phyloP scores from a whole-genome alignment of 2,888 invertebrate genomes.

The Mythimna loreyi region DNA sequence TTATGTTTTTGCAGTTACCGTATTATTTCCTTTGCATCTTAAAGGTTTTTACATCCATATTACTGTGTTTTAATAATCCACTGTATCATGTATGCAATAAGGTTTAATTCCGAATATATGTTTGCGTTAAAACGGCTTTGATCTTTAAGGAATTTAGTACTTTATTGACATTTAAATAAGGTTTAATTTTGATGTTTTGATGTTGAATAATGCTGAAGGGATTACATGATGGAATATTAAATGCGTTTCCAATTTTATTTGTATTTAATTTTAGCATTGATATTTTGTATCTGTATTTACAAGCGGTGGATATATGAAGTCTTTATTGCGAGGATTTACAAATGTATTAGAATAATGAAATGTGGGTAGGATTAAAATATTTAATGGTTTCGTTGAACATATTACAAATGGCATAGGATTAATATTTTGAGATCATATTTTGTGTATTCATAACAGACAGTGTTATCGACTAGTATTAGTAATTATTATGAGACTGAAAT shows the following conservation, averaged over 20 bases:
- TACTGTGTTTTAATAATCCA: constrained; percentile 18
- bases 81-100: constrained; percentile 32
- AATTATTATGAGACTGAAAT: background rate
- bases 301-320: constrained; percentile 12
- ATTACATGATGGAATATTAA: constrained; percentile 57
- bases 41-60: constrained; percentile 5
- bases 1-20: constrained; percentile 47
- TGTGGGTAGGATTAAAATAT: constrained; percentile 22
- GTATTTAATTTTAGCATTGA: constrained; percentile 57
- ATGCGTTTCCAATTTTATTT: constrained; percentile 60
- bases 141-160: constrained; percentile 14
- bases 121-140: constrained; percentile 12
- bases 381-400: constrained; percentile 20
- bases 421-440: constrained; percentile 17
- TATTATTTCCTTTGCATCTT: background rate
- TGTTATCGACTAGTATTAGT: constrained; percentile 7
- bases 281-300: constrained; percentile 52
- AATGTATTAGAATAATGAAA: constrained; percentile 42
- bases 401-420: constrained; percentile 9
- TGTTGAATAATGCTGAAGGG: constrained; percentile 41
- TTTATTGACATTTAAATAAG: constrained; percentile 9
- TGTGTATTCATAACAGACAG: background rate
- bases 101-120: constrained; percentile 34
- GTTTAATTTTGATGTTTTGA: constrained; percentile 31
- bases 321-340: constrained; percentile 46